These are phyloP conservation scores for Octopus sinensis DNA, from an alignment of 1,140 invertebrate genomes.

Conservation along the genomic window DNA sequence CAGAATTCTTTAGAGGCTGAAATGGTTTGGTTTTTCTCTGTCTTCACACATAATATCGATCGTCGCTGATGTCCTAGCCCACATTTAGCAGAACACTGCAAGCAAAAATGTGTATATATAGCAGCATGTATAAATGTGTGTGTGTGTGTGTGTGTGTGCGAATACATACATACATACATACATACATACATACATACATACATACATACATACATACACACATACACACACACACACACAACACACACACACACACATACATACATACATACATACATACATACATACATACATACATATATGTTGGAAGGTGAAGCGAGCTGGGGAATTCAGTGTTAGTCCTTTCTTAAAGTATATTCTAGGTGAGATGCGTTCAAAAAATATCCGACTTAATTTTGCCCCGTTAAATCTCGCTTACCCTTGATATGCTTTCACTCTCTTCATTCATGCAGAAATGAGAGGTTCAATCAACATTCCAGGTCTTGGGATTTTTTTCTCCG, in stretches of 20 bases:
- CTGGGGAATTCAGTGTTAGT: too few species aligned
- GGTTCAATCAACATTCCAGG: too few species aligned
- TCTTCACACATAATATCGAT: slow-evolving; percentile 25
- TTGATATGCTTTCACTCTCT: too few species aligned
- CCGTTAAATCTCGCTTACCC: too few species aligned
- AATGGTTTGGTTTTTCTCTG: slow-evolving; percentile 16
- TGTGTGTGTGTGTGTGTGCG: too few species aligned
- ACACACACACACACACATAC: neutral
- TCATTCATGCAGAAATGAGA: too few species aligned
- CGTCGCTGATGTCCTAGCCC: slow-evolving; percentile 24
- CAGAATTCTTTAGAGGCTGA: slow-evolving; percentile 22
- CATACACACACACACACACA: slow-evolving; percentile 19
- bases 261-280: neutral
- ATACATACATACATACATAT: neutral
- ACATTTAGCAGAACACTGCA: slow-evolving; percentile 35
- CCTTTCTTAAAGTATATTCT: too few species aligned
- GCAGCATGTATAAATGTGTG: too few species aligned
- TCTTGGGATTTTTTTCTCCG: too few species aligned
- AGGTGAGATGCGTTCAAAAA: too few species aligned
- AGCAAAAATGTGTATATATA: neutral
- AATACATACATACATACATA: neutral
- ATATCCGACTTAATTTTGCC: too few species aligned
- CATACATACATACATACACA: slow-evolving; percentile 20
- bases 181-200: slow-evolving; percentile 28
- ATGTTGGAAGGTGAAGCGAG: too few species aligned